These are phyloP conservation scores for Fopius arisanus DNA, from an alignment of 1,140 invertebrate species.

Conservation along the genomic window DNA sequence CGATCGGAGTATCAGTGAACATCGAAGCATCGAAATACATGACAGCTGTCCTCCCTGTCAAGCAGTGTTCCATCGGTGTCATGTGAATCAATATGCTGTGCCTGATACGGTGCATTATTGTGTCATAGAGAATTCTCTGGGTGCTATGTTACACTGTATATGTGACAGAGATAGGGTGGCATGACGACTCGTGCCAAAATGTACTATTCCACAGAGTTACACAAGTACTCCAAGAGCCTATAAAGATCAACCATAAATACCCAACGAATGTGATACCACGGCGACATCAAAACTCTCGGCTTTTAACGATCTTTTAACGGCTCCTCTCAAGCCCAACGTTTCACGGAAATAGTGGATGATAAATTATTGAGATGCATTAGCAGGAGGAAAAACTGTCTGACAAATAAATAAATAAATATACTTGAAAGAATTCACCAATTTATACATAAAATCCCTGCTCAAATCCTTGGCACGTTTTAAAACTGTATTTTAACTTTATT, in stretches of 20 bases:
- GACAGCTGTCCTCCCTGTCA: background rate
- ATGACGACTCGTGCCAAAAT: background rate
- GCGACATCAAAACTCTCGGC: background rate
- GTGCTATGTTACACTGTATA: constrained; percentile 7
- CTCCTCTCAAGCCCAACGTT: background rate
- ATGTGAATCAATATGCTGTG: constrained; percentile 38
- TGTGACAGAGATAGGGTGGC: background rate
- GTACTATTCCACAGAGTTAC: constrained; percentile 27
- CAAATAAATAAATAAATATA: no score
- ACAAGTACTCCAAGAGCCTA: constrained; percentile 33
- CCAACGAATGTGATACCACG: constrained; percentile 5
- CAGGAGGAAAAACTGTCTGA: no score
- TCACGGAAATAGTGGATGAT: background rate
- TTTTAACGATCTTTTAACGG: constrained; percentile 5
- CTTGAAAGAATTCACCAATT: no score
- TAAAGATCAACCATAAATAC: constrained; percentile 35
- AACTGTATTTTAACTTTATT: background rate
- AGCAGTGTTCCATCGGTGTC: background rate
- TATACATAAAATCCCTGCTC: no score
- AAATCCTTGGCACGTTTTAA: background rate
- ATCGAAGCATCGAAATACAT: background rate
- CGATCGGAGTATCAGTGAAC: background rate
- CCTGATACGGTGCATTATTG: constrained; percentile 38
- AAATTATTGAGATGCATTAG: background rate
- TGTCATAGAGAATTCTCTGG: constrained; percentile 5